Conservation (phyloP, 2,797 vertebrate species). For the Dryobates pubescens region DNA sequence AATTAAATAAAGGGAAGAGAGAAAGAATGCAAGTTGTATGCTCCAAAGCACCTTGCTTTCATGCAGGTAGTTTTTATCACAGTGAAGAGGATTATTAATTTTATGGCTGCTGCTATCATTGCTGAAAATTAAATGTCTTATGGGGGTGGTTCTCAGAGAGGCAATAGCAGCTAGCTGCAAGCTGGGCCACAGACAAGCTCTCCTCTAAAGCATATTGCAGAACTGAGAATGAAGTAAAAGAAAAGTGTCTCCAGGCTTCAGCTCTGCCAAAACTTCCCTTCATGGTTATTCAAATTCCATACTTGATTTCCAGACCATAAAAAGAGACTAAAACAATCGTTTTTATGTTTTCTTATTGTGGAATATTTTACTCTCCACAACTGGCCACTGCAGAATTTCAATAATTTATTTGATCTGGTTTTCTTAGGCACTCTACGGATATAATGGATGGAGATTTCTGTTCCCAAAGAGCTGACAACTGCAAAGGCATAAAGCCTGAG, state of each 20-base stretch:
- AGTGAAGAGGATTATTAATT: conserved; percentile 18
- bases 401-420: neutral
- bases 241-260: neutral
- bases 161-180: neutral
- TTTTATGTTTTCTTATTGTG: neutral
- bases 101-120: conserved; percentile 5
- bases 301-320: conserved; percentile 9
- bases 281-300: conserved; percentile 2
- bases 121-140: conserved; percentile 26
- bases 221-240: neutral
- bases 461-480: neutral
- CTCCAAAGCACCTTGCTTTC: neutral
- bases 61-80: conserved; percentile 10
- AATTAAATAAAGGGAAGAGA: neutral
- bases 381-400: neutral
- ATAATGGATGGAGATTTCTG: neutral
- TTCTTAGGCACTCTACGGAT: neutral
- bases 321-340: neutral
- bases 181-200: neutral
- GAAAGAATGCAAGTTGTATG: neutral
- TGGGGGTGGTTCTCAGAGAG: neutral
- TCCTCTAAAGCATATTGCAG: neutral
- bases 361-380: neutral
- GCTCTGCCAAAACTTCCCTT: conserved; percentile 16
- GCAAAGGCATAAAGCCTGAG: neutral